Base-by-base conservation (phyloP, 2,888 invertebrate species). In the Cantharis flavilabris region DNA sequence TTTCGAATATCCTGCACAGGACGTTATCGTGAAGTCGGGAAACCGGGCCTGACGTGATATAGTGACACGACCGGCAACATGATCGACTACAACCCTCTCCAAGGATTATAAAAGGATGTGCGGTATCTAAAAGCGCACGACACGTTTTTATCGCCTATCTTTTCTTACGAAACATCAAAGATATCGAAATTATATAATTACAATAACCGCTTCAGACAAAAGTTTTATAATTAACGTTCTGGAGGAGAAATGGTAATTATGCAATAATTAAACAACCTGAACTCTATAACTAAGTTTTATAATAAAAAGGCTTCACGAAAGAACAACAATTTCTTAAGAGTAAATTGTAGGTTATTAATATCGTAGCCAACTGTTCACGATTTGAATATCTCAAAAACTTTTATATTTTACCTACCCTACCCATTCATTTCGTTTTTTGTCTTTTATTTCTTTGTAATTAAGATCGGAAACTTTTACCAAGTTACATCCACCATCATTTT, bases 61-160 rank as follows among this genome's bases (percentile, higher is more conserved):
- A 76, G 76, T 76, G 76, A 78, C 78, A 78, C 71, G 73, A 69
- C 73, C 70, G 71, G 76, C 69, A 76, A 78, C 78, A 76, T 73
- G 78, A 78, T 78, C 78, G 78, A 73, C 73, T 78, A 76, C 69
- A 65, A 67, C 73, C 30, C 74, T 75, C 77, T 77, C 75, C 67
- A 63, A 76, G 76, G 76, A 78, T 78, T 73, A 77, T 77, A 77
- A 77, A 77, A 72, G 77, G 65, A 62, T 71, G 73, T 65, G 74
- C 78, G 78, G 76, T 78, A 78, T 78, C 67, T 33, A 76, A 76
- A 76, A 78, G 78, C 76, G 62, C 71, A 72, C 62, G 67, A 23
- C 65, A 62, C 26, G 14, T 33, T 20, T 18, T 26, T 23, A 28
- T 70, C 72, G 64, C 74, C 72, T 72, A 65, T 72, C 73, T 70